These are phyloP conservation scores for Corythornis leucogaster DNA, from an alignment of 2,797 vertebrate genomes.

Conservation along the genomic window DNA sequence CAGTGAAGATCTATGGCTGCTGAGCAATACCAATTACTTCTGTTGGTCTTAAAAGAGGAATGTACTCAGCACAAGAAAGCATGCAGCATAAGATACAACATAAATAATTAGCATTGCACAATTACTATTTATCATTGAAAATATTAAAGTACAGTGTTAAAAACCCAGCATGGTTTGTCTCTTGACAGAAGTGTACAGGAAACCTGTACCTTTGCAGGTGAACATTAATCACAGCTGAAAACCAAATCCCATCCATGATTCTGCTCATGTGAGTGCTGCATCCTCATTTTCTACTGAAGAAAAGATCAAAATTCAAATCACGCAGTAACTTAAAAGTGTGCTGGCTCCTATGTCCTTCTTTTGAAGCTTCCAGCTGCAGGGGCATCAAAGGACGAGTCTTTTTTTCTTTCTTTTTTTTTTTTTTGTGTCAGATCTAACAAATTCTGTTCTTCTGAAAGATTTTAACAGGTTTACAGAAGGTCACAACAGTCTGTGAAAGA, in stretches of 20 bases:
- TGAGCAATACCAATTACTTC: background rate
- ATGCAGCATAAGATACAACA: background rate
- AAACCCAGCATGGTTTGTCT: background rate
- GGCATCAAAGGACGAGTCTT: conserved; percentile 38
- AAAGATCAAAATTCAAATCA: conserved; percentile 13
- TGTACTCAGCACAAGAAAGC: background rate
- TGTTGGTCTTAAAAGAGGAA: background rate
- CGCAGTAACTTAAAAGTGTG: background rate
- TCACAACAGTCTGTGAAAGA: background rate
- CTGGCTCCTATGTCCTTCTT: background rate
- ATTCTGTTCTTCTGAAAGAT: conserved; percentile 53
- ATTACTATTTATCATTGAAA: background rate
- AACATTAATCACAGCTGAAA: background rate
- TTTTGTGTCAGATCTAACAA: conserved; percentile 60
- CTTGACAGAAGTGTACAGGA: background rate
- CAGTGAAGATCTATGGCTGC: background rate
- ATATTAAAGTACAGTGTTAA: background rate
- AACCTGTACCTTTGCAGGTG: background rate
- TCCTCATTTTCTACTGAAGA: background rate
- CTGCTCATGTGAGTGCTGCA: background rate
- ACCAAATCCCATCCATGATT: background rate
- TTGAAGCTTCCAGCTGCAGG: conserved; percentile 46
- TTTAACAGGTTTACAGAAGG: conserved; percentile 49
- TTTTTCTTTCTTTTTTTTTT: background rate
- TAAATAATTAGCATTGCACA: background rate